phyloP scores from a whole-genome alignment of 2,113 vertebrate species.

The Phasianus colchicus region DNA sequence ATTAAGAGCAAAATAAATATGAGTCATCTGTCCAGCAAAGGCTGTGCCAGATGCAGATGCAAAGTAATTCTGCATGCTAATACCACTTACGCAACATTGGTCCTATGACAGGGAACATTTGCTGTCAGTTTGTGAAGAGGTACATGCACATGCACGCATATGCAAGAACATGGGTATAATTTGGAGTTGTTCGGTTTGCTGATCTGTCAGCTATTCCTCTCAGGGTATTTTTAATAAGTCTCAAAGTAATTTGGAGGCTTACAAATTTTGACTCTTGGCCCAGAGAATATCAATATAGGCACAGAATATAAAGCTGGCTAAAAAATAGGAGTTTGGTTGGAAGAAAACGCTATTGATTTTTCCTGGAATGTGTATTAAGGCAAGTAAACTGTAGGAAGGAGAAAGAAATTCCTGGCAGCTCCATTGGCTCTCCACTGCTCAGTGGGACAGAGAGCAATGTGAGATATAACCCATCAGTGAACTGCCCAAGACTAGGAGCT shows the following conservation, averaged over 20 bases:
- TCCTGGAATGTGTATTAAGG: neutral
- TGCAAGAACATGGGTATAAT: neutral
- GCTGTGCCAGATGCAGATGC: slow-evolving; percentile 25
- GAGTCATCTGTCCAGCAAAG: slow-evolving; percentile 57
- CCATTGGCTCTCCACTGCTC: neutral
- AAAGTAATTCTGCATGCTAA: slow-evolving; percentile 9
- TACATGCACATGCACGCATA: neutral
- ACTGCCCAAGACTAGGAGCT: neutral
- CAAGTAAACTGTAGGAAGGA: neutral
- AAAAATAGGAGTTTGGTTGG: neutral
- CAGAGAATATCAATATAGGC: neutral
- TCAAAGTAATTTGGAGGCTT: neutral
- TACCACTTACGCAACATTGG: neutral
- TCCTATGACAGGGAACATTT: neutral
- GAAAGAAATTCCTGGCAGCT: neutral
- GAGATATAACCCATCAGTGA: neutral
- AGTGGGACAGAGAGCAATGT: neutral
- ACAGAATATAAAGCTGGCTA: neutral
- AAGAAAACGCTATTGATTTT: neutral
- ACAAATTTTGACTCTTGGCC: neutral
- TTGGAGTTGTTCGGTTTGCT: neutral
- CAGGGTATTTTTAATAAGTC: neutral
- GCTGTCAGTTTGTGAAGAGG: neutral
- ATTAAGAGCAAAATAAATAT: slow-evolving; percentile 21
- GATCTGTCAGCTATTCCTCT: neutral